Evolutionary conservation across 2,113 vertebrate species (phyloP).

Genomic region (Ursus arctos): DNA sequence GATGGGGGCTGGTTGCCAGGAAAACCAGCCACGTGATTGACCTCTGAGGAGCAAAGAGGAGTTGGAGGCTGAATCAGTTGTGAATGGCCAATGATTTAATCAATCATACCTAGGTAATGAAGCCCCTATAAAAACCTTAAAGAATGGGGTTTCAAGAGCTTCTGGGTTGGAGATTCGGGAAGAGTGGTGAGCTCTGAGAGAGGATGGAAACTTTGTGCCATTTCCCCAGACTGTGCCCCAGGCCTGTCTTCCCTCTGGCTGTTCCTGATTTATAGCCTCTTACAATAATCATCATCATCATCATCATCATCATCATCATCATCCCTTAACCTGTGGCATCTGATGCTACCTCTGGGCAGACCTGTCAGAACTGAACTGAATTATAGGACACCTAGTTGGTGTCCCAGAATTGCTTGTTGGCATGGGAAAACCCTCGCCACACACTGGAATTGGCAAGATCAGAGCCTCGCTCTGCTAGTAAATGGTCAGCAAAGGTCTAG

Average conservation of each 20-base stretch:
- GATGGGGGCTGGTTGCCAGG: neutral
- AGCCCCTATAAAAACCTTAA: neutral
- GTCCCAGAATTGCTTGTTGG: neutral
- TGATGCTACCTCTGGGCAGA: neutral
- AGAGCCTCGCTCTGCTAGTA: neutral
- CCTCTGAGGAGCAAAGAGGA: neutral
- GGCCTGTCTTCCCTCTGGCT: neutral
- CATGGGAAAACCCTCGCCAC: neutral
- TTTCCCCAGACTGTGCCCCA: neutral
- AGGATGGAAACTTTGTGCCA: neutral
- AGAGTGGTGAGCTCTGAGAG: neutral
- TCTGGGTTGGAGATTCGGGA: neutral
- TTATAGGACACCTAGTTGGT: neutral
- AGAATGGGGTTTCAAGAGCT: neutral
- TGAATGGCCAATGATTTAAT: neutral
- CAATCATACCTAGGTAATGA: neutral
- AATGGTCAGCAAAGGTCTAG: neutral
- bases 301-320: no score
- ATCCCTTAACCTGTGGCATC: neutral
- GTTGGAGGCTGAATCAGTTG: neutral
- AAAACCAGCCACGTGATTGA: neutral
- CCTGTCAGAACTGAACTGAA: neutral
- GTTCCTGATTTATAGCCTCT: neutral
- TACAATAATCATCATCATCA: no score
- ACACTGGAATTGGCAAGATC: neutral